Base-by-base conservation (phyloP, 2,113 vertebrate species). In the Candoia aspera region DNA sequence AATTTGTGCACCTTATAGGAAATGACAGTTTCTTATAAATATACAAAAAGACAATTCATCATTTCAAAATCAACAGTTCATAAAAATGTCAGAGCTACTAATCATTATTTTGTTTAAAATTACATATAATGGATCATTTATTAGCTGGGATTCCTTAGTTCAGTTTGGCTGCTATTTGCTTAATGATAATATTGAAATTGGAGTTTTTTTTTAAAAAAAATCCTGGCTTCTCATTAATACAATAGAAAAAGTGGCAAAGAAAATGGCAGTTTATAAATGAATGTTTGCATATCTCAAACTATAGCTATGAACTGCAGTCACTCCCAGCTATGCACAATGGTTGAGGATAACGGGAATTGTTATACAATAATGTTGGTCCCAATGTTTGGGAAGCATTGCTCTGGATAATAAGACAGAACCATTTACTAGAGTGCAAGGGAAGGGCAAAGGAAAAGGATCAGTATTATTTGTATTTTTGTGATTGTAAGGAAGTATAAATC, bases 61-160 rank as follows among this genome's bases (percentile, higher is more conserved):
- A 83, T 58, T 55, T 87, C 55, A 54, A 1, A 85, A 73, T 0
- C 0, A 86, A 58, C 55, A 57, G 23, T 37, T 55, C 54, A 94
- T 59, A 37, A 24, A 79, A 89, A 84, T 90, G 90, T 37, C 54
- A 83, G 15, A 55, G 84, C 19, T 37, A 85, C 90, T 93, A 90
- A 8, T 54, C 37, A 90, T n/a, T 46, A 21, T 49, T 58, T 68
- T 62, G 8, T 64, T n/a, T 46, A 85, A 86, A 86, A 11, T 64
- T 49, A 24, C 15, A 17, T 37, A 42, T 85, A 55, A 1, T 29
- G 49, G 24, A 37, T 21, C 42, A 13, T 42, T 42, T 86, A 42
- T 57, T 58, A 87, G 53, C 21, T 57, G 83, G 54, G 17, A 79
- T 6, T 57, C 57, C 53, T 4, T 24, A 55, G 23, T 21, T 90